Evolutionary conservation across 1,140 invertebrate species (phyloP).

Genomic region (Rhopalosiphum maidis): DNA sequence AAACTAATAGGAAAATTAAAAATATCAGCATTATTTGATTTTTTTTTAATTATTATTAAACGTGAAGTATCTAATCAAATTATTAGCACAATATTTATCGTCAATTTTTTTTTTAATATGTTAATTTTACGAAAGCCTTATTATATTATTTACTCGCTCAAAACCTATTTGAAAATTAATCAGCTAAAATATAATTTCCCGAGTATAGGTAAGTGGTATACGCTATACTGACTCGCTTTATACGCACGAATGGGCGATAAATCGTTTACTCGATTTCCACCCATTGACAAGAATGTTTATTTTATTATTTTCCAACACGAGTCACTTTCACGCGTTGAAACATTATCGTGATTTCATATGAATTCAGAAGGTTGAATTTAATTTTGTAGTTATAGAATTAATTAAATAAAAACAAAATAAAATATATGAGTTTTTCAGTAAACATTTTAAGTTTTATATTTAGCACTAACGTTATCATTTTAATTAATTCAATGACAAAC

Average conservation of each 20-base stretch:
- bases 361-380: neutral
- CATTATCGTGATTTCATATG: neutral
- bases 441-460: neutral
- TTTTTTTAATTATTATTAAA: neutral
- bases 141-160: neutral
- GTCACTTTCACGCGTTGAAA: neutral
- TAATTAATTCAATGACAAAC: too few species aligned
- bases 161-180: conserved; percentile 8
- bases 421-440: neutral
- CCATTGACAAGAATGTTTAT: conserved; percentile 11
- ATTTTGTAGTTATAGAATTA: neutral
- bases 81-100: neutral
- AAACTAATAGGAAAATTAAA: neutral
- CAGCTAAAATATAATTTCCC: neutral
- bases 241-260: neutral
- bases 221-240: neutral
- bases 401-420: neutral
- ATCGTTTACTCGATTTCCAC: neutral
- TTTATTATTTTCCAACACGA: conserved; percentile 13
- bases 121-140: neutral
- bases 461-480: neutral
- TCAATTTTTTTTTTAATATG: conserved; percentile 8
- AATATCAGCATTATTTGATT: neutral
- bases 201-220: neutral
- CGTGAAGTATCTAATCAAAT: neutral